phyloP scores from a whole-genome alignment of 2,113 vertebrate genomes.

The Astur gentilis region DNA sequence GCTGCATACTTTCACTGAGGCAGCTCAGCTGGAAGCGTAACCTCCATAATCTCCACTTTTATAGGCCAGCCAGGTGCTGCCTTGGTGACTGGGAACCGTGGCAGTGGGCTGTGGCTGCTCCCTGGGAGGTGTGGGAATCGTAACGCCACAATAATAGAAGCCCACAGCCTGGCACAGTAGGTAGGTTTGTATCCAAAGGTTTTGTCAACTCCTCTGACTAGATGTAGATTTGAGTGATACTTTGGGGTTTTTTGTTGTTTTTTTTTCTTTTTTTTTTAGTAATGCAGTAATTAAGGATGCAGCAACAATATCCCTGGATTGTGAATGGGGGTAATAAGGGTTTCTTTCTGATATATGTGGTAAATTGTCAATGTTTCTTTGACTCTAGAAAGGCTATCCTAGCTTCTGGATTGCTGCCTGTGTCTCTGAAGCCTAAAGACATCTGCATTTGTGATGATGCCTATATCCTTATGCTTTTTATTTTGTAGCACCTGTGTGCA shows the following conservation, averaged over 20 bases:
- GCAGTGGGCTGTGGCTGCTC: neutral
- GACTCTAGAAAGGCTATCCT: neutral
- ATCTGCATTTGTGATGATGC: neutral
- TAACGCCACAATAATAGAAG: neutral
- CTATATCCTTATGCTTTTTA: neutral
- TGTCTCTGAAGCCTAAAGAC: neutral
- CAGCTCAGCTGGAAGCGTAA: neutral
- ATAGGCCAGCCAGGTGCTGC: neutral
- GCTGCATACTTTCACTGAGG: neutral
- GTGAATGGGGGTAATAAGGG: neutral
- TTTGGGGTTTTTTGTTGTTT: neutral
- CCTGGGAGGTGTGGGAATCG: neutral
- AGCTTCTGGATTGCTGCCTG: neutral
- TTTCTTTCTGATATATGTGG: neutral
- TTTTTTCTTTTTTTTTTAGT: too few species aligned
- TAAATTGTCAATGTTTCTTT: neutral
- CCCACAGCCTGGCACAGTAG: neutral
- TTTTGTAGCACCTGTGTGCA: constrained; percentile 79
- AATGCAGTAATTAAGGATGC: neutral
- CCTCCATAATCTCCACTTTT: neutral
- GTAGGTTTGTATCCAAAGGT: neutral
- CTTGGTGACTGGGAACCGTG: neutral
- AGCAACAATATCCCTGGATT: neutral
- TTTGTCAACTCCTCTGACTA: neutral
- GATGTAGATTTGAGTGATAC: neutral